Evolutionary conservation across 2,888 invertebrate genomes (phyloP).

Genomic region (Colletes collaris): DNA sequence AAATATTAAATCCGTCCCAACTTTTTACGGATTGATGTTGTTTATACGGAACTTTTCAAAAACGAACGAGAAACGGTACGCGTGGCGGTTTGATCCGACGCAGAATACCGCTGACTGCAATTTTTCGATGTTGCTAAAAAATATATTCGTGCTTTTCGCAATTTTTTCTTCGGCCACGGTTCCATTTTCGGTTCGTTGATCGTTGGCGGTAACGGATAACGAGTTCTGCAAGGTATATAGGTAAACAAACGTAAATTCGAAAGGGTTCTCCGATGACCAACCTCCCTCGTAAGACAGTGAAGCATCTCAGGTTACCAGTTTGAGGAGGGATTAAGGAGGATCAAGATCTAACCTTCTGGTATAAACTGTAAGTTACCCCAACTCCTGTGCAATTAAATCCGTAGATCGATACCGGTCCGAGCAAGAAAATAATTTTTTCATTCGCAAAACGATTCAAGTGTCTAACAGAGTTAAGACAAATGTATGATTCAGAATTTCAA

Average conservation of each 20-base stretch:
- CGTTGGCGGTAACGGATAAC: conserved; percentile 25
- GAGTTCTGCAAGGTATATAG: conserved; percentile 7
- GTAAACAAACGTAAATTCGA: conserved; percentile 49
- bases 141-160: no score
- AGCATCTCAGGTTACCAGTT: conserved; percentile 66
- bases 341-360: conserved; percentile 56
- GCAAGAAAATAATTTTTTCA: conserved; percentile 48
- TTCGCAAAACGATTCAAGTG: conserved; percentile 33
- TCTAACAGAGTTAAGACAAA: neutral
- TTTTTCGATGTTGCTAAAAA: no score
- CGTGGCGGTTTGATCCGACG: no score
- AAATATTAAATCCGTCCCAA: no score
- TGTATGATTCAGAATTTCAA: conserved; percentile 12
- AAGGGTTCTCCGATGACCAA: conserved; percentile 45
- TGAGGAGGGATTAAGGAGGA: conserved; percentile 65
- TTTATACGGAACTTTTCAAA: no score
- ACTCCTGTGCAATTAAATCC: conserved; percentile 68
- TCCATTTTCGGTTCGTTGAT: conserved; percentile 22
- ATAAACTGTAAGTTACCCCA: conserved; percentile 53
- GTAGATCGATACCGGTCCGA: conserved; percentile 55
- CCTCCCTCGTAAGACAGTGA: conserved; percentile 23
- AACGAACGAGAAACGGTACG: no score
- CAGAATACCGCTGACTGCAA: no score
- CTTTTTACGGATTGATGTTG: no score
- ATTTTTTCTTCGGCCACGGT: neutral